Conservation (phyloP, 1,140 invertebrate genomes). For the Oedothorax gibbosus region DNA sequence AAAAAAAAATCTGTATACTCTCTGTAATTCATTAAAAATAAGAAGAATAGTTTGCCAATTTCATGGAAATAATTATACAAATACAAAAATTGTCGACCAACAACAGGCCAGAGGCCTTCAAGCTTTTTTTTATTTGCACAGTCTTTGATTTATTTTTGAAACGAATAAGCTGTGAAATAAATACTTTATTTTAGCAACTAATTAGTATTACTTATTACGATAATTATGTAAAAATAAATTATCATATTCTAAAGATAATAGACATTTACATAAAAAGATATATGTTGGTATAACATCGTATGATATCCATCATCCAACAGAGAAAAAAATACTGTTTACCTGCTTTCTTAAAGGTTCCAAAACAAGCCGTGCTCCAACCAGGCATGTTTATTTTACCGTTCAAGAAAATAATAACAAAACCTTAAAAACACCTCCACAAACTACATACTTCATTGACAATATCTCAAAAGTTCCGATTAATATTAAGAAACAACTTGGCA, state of each 20-base stretch:
- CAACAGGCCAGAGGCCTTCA: too few relatives aligned
- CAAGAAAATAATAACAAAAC: too few relatives aligned
- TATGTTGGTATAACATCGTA: not conserved
- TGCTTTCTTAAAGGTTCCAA: not conserved
- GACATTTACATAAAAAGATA: not conserved
- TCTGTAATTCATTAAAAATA: too few relatives aligned
- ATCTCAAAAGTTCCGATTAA: too few relatives aligned
- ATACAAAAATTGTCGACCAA: too few relatives aligned
- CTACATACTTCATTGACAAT: too few relatives aligned
- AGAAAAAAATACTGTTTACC: not conserved
- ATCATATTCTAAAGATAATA: not conserved
- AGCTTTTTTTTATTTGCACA: not conserved
- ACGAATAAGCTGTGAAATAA: not conserved
- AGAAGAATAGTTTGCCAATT: too few relatives aligned
- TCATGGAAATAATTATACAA: too few relatives aligned
- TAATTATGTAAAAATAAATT: not conserved
- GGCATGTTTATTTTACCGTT: constrained; percentile 9
- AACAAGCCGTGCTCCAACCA: constrained; percentile 16
- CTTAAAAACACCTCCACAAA: too few relatives aligned
- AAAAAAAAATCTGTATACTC: too few relatives aligned
- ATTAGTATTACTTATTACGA: not conserved
- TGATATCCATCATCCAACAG: not conserved
- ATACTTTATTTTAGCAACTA: not conserved
- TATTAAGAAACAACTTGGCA: too few relatives aligned
- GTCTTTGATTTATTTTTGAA: not conserved